These are phyloP conservation scores for Nixonia krombeini DNA, from an alignment of 1,140 invertebrate genomes.

Conservation along the genomic window DNA sequence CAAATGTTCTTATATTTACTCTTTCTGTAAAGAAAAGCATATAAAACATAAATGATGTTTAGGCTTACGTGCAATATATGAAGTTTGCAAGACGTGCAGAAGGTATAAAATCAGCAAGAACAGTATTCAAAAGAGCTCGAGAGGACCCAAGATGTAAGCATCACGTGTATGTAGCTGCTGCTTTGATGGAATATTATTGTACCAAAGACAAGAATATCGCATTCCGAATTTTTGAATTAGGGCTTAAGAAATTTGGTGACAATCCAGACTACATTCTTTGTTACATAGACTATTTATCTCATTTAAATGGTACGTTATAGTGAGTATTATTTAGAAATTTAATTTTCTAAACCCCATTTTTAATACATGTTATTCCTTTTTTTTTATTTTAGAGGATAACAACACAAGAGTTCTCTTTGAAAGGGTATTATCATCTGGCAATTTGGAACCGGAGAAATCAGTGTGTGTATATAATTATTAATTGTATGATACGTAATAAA, in stretches of 20 bases:
- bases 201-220: constrained; percentile 99
- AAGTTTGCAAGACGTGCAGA: constrained; percentile 97
- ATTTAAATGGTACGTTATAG: constrained; percentile 88
- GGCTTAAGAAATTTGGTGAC: constrained; percentile 95
- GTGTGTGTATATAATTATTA: constrained; percentile 76
- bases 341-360: constrained; percentile 8
- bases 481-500: neutral
- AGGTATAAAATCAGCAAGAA: constrained; percentile 96
- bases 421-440: constrained; percentile 94
- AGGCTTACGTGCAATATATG: constrained; percentile 99
- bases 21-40: too few species aligned
- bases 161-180: constrained; percentile 96
- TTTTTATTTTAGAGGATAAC: constrained; percentile 89
- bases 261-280: constrained; percentile 95
- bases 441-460: constrained; percentile 91
- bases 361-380: constrained; percentile 2
- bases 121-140: constrained; percentile 94
- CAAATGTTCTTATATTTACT: constrained; percentile 22
- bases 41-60: constrained; percentile 15
- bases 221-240: constrained; percentile 98
- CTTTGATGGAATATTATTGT: constrained; percentile 99
- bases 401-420: constrained; percentile 99
- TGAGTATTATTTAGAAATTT: constrained; percentile 15
- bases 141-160: constrained; percentile 90
- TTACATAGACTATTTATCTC: constrained; percentile 97